Conservation (phyloP, 2,113 vertebrate species). For the Malurus cyaneus region DNA sequence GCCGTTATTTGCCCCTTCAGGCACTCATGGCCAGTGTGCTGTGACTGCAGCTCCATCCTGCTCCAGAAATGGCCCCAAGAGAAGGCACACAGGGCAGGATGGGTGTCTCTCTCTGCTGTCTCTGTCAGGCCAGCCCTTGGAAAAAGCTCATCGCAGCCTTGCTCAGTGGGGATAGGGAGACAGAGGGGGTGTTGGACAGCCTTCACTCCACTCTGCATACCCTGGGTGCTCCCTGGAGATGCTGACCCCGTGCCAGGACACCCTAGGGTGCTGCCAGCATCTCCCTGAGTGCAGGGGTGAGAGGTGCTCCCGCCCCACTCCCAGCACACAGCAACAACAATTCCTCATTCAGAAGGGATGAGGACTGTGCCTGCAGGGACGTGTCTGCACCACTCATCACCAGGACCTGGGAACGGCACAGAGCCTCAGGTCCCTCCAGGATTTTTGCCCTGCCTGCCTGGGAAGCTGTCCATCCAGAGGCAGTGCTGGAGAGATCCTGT, state of each 20-base stretch:
- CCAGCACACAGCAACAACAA: neutral
- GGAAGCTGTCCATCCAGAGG: neutral
- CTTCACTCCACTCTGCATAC: neutral
- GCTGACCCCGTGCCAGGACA: neutral
- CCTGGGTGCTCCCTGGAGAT: neutral
- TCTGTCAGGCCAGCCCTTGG: neutral
- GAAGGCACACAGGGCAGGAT: neutral
- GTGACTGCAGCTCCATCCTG: neutral
- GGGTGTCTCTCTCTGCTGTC: rapidly evolving
- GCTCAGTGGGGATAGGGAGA: neutral
- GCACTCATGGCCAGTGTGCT: rapidly evolving
- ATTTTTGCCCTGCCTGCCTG: neutral
- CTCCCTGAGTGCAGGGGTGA: rapidly evolving
- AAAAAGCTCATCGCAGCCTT: neutral
- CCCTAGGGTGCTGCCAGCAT: rapidly evolving
- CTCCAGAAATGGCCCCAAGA: neutral
- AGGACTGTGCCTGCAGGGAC: neutral
- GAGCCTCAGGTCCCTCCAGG: neutral
- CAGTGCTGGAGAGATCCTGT: slow-evolving; percentile 21
- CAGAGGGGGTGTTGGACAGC: too few species aligned
- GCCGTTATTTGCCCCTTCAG: neutral
- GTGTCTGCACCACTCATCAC: neutral
- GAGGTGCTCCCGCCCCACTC: neutral
- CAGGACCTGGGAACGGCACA: neutral
- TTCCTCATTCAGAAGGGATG: neutral